Evolutionary conservation across 2,888 invertebrate genomes (phyloP).

Genomic region (Lochmaea capreae): DNA sequence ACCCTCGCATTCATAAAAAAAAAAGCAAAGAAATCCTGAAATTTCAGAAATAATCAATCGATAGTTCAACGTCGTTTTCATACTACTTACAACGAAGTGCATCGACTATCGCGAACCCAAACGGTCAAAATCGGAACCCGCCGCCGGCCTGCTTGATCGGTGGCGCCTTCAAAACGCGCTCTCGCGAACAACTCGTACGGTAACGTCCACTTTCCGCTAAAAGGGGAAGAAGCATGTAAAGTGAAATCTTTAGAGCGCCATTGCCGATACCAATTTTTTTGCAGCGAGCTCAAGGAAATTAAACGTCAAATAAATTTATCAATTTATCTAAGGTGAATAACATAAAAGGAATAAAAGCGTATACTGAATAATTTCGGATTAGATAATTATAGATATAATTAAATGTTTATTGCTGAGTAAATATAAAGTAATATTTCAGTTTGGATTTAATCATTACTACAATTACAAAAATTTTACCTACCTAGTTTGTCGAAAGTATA

Average conservation of each 20-base stretch:
- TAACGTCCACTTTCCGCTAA: constrained; percentile 59
- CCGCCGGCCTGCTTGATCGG: constrained; percentile 55
- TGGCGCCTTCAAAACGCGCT: constrained; percentile 61
- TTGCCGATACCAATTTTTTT: constrained; percentile 9
- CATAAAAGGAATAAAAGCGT: no score
- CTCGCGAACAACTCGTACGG: constrained; percentile 55
- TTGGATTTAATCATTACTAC: no score
- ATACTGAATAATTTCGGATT: no score
- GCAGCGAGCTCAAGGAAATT: not conserved
- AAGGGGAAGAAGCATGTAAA: constrained; percentile 64
- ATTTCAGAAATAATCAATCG: constrained; percentile 28
- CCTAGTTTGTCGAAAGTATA: no score
- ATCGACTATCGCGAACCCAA: constrained; percentile 34
- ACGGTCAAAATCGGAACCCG: constrained; percentile 51
- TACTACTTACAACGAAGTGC: constrained; percentile 7
- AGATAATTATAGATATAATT: no score
- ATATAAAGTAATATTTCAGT: no score
- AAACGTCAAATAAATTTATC: not conserved
- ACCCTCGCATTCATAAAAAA: not conserved
- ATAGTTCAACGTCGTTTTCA: constrained; percentile 24
- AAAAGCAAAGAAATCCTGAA: constrained; percentile 14
- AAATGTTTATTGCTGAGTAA: no score
- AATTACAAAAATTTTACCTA: no score
- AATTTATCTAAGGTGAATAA: not conserved
- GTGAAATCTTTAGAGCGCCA: constrained; percentile 64